phyloP scores from a whole-genome alignment of 2,113 vertebrate genomes.

The Phrynosoma platyrhinos region DNA sequence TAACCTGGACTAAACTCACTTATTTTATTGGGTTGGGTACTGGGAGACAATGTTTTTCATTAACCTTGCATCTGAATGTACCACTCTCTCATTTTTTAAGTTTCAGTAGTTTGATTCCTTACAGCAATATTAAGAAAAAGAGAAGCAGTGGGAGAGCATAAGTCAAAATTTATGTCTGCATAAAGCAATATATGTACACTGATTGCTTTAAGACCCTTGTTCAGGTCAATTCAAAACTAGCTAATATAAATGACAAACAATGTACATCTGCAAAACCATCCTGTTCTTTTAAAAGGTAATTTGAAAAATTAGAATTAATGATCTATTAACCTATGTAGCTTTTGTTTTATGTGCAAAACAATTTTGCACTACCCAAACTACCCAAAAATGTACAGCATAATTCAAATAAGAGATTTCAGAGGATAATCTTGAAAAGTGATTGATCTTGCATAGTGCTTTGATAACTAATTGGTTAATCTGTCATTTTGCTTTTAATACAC shows the following conservation, averaged over 20 bases:
- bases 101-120: not conserved
- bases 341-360: not conserved
- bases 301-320: not conserved
- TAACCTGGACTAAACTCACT: not conserved
- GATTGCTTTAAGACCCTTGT: not conserved
- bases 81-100: not conserved
- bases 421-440: not conserved
- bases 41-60: not conserved
- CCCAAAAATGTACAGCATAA: not conserved
- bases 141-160: not conserved
- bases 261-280: not conserved
- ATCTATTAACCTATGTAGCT: not conserved
- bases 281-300: not conserved
- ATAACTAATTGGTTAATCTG: not conserved
- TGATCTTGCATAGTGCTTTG: not conserved
- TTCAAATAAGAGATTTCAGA: not conserved
- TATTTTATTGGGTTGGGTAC: not conserved
- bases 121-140: not conserved
- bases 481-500: conserved; percentile 9
- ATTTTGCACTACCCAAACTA: not conserved
- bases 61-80: not conserved
- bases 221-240: not conserved
- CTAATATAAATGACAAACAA: not conserved
- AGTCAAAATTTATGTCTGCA: not conserved
- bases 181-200: not conserved